phyloP scores from a whole-genome alignment of 1,140 invertebrate species.

The Lordiphosa mommai region DNA sequence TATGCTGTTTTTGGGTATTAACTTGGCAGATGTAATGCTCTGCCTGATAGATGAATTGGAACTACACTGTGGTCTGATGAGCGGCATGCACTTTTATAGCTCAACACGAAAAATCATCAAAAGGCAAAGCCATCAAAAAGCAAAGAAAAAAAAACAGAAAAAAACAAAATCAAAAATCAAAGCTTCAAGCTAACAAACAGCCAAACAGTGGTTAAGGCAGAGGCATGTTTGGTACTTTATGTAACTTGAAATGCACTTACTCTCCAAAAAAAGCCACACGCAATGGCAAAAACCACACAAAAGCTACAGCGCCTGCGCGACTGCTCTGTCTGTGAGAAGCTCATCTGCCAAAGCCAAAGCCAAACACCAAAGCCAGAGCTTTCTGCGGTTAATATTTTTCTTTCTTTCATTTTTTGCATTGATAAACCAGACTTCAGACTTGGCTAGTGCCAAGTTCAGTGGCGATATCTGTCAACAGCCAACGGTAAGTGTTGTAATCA shows the following conservation, averaged over 20 bases:
- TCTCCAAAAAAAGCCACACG: conserved; percentile 49
- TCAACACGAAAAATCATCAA: conserved; percentile 47
- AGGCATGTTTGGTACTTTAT: conserved; percentile 47
- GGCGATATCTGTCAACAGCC: conserved; percentile 42
- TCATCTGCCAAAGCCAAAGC: conserved; percentile 29
- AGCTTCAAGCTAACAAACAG: conserved; percentile 52
- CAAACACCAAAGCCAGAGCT: conserved; percentile 7
- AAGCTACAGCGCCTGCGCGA: conserved; percentile 20
- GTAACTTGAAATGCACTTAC: conserved; percentile 73
- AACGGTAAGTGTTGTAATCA: conserved; percentile 15
- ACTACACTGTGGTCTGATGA: conserved; percentile 58
- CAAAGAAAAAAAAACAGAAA: conserved; percentile 15
- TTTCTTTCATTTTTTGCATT: conserved; percentile 39
- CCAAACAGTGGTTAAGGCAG: conserved; percentile 32
- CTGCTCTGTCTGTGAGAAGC: conserved; percentile 8
- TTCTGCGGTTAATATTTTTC: conserved; percentile 20
- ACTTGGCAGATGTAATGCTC: conserved; percentile 53
- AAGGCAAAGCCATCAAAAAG: conserved; percentile 40
- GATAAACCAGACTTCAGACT: conserved; percentile 31
- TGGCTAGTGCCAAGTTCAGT: conserved; percentile 52
- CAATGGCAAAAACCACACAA: conserved; percentile 13
- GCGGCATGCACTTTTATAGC: conserved; percentile 72
- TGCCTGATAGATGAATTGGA: conserved; percentile 66
- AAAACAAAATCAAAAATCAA: conserved; percentile 30
- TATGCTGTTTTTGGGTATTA: conserved; percentile 22